Percentiles rank a stretch among this genome's conserved stretches.
phyloP scores from a whole-genome alignment of 2,888 invertebrate species.

The Perizoma flavofasciatum region DNA sequence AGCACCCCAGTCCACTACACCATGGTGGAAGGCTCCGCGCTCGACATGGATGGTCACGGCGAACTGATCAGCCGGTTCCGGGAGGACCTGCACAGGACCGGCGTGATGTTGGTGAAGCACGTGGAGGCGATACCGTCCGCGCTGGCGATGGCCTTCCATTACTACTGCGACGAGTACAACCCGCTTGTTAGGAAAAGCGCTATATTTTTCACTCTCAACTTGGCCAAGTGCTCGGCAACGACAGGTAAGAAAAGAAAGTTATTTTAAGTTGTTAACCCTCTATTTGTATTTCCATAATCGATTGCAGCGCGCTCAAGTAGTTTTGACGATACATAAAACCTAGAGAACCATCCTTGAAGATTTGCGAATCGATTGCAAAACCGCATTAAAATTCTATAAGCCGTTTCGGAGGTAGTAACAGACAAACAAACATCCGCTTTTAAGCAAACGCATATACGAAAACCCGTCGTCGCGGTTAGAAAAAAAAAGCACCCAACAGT shows the following conservation, averaged over 20 bases:
- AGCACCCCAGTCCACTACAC: constrained; percentile 53
- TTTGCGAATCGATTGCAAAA: no score
- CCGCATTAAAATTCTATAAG: no score
- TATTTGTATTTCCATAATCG: no score
- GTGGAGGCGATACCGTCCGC: constrained; percentile 65
- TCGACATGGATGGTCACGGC: constrained; percentile 57
- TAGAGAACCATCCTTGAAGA: no score
- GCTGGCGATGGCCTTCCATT: constrained; percentile 79
- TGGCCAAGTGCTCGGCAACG: constrained; percentile 57
- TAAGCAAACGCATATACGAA: no score
- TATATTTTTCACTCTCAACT: constrained; percentile 74
- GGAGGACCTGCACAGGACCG: constrained; percentile 56
- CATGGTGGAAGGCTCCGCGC: constrained; percentile 54
- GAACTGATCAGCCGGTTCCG: constrained; percentile 65
- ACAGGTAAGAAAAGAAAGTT: constrained; percentile 46
- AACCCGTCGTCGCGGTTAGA: no score
- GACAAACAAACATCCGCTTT: no score
- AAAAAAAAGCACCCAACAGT: no score
- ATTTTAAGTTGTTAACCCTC: no score
- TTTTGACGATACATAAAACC: no score
- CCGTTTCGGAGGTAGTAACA: no score
- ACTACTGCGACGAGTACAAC: constrained; percentile 78
- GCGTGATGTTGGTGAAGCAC: constrained; percentile 70
- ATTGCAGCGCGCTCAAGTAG: no score
- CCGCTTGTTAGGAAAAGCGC: constrained; percentile 72